Evolutionary conservation across 1,140 invertebrate genomes (phyloP).

Genomic region (Amphibalanus amphitrite): DNA sequence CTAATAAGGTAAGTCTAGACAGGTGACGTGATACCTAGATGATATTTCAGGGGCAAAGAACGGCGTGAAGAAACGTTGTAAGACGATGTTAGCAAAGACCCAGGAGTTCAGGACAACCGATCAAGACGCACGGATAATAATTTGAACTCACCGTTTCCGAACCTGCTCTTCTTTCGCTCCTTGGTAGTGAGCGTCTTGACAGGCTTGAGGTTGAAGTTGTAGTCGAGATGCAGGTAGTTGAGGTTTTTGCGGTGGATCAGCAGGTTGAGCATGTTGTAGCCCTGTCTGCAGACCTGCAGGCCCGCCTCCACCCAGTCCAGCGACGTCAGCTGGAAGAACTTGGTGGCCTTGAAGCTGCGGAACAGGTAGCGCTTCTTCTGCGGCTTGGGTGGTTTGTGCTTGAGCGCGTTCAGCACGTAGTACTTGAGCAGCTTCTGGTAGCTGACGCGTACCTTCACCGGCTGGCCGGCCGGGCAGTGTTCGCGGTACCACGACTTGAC

Average conservation of each 20-base stretch:
- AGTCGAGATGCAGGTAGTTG: slow-evolving; percentile 98
- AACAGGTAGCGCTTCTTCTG: slow-evolving; percentile 97
- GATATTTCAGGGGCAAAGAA: no score
- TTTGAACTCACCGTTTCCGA: slow-evolving; percentile 60
- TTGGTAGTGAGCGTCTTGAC: slow-evolving; percentile 99
- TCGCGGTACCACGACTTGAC: slow-evolving; percentile 90
- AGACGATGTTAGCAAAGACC: no score
- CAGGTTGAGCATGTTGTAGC: slow-evolving; percentile 99
- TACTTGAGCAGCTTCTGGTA: slow-evolving; percentile 98
- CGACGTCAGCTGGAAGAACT: slow-evolving; percentile 99
- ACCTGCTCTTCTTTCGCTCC: slow-evolving; percentile 96
- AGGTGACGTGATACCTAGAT: no score
- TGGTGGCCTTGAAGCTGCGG: slow-evolving; percentile 97
- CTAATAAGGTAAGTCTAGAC: no score
- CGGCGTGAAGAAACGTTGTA: no score
- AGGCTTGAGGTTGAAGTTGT: slow-evolving; percentile 99
- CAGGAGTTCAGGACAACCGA: no score
- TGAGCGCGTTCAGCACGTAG: slow-evolving; percentile 92
- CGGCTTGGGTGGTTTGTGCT: slow-evolving; percentile 91
- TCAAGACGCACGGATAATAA: no score
- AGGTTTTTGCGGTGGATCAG: slow-evolving; percentile 98
- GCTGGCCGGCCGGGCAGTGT: slow-evolving; percentile 94
- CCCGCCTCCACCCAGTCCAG: slow-evolving; percentile 99
- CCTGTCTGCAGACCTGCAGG: slow-evolving; percentile 92
- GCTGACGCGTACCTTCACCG: slow-evolving; percentile 85